Evolutionary conservation across 2,797 vertebrate species (phyloP).

Genomic region (Falco concolor): DNA sequence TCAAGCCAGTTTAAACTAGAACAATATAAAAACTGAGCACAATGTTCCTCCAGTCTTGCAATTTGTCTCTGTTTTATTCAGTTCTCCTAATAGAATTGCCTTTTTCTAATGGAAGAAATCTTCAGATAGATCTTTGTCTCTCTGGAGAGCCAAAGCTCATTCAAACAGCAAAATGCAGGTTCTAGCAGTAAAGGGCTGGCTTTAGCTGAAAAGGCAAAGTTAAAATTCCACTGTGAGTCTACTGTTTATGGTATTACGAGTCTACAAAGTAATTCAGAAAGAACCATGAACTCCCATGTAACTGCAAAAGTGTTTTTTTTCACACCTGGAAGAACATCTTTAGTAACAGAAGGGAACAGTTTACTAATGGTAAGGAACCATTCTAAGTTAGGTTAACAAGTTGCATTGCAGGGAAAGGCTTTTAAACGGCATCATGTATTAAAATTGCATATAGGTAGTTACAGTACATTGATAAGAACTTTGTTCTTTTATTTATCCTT

Average conservation of each 20-base stretch:
- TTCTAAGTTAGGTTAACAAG: background rate
- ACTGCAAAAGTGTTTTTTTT: background rate
- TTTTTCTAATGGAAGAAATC: background rate
- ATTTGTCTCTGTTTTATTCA: conserved; percentile 18
- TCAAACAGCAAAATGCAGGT: background rate
- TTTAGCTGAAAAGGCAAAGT: background rate
- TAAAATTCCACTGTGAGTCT: background rate
- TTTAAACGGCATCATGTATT: background rate
- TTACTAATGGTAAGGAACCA: background rate
- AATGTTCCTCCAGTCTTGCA: background rate
- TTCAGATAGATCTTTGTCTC: background rate
- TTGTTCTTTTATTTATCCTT: background rate
- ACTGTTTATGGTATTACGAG: background rate
- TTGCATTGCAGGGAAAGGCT: background rate
- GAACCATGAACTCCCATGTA: no score
- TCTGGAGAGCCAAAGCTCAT: background rate
- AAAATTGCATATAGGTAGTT: background rate
- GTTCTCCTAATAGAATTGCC: background rate
- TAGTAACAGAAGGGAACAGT: background rate
- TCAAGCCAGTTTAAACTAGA: background rate
- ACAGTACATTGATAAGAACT: background rate
- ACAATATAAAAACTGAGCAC: background rate
- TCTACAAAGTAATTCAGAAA: background rate
- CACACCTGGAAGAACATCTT: background rate
- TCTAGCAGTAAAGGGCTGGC: background rate